phyloP scores from a whole-genome alignment of 2,113 vertebrate species.

The Lipotes vexillifer region DNA sequence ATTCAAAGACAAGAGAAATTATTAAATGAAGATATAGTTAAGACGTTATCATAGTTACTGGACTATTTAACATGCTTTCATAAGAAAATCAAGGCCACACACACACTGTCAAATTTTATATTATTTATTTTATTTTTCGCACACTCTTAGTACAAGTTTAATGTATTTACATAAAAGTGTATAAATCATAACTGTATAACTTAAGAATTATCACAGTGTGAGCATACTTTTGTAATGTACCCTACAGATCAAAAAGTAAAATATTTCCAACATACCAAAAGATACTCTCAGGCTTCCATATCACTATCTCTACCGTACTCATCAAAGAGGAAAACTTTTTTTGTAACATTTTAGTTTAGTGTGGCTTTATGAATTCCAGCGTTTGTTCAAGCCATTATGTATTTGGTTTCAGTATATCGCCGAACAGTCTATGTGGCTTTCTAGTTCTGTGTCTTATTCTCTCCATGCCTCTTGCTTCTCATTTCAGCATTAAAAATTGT shows the following conservation, averaged over 20 bases:
- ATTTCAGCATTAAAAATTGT: background rate
- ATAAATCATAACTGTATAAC: background rate
- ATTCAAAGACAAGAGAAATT: background rate
- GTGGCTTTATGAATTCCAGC: background rate
- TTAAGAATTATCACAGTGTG: background rate
- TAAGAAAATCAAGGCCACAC: background rate
- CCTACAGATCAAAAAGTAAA: background rate
- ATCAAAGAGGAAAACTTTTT: background rate
- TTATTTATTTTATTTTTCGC: background rate
- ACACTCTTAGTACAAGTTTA: background rate
- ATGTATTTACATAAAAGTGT: background rate
- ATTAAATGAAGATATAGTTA: background rate
- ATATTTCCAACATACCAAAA: background rate
- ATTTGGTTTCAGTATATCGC: background rate
- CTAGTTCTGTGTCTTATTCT: background rate
- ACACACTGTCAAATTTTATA: background rate
- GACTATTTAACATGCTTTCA: background rate
- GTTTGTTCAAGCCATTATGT: background rate
- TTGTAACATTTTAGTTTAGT: background rate
- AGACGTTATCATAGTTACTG: background rate
- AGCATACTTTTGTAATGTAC: background rate
- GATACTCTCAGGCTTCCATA: background rate
- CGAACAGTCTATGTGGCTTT: background rate
- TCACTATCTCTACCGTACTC: background rate
- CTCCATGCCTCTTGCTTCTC: background rate